These are phyloP conservation scores for Noctua comes DNA, from an alignment of 2,888 invertebrate genomes.

Conservation along the genomic window DNA sequence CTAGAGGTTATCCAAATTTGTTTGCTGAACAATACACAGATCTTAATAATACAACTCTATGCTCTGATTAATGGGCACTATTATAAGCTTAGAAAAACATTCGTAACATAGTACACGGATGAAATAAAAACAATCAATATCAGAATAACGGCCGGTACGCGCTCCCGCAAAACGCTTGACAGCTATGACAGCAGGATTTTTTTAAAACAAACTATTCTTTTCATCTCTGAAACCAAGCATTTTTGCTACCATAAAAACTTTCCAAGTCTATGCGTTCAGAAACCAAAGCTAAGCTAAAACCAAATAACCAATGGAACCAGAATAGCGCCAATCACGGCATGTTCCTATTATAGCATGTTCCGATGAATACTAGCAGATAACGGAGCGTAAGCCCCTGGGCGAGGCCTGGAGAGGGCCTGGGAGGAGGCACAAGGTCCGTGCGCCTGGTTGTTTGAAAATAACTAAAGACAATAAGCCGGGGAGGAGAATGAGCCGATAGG, in stretches of 20 bases:
- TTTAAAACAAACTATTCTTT: constrained; percentile 11
- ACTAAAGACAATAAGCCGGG: too few relatives aligned
- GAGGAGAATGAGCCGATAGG: too few relatives aligned
- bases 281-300: background rate
- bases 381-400: too few relatives aligned
- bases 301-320: background rate
- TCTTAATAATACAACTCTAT: background rate
- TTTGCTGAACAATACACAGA: constrained; percentile 13
- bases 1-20: constrained; percentile 76
- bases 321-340: background rate
- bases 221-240: background rate
- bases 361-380: too few relatives aligned
- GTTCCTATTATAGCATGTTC: too few relatives aligned
- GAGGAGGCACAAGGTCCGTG: too few relatives aligned
- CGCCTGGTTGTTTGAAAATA: too few relatives aligned
- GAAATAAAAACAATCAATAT: constrained; percentile 16
- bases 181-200: constrained; percentile 19
- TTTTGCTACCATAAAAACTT: background rate
- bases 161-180: constrained; percentile 19
- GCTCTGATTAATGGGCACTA: constrained; percentile 6
- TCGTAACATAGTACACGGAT: background rate
- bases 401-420: too few relatives aligned
- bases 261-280: background rate
- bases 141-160: constrained; percentile 42
- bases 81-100: constrained; percentile 14